phyloP scores from a whole-genome alignment of 2,113 vertebrate genomes.

The Chloropsis cyanopogon region DNA sequence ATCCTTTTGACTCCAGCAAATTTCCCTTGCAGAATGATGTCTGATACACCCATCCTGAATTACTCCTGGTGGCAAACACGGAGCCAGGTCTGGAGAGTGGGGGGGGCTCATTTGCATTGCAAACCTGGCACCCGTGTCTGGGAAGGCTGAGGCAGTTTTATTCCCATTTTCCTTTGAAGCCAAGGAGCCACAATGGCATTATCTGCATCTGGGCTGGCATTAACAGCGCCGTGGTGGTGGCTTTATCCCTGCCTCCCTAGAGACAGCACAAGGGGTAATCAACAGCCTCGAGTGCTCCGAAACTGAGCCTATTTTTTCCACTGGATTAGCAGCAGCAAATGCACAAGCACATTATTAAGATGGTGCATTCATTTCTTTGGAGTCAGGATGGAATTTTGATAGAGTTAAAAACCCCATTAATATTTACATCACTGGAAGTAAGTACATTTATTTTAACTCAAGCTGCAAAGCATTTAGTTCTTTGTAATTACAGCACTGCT shows the following conservation, averaged over 20 bases:
- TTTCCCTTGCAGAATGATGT: background rate
- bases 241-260: background rate
- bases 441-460: conserved; percentile 44
- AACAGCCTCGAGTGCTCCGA: background rate
- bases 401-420: conserved; percentile 44
- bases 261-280: background rate
- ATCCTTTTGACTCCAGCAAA: background rate
- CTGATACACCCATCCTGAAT: background rate
- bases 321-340: background rate
- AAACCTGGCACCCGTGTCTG: background rate
- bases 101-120: background rate
- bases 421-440: conserved; percentile 44
- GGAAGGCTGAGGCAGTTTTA: background rate
- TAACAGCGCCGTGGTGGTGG: background rate
- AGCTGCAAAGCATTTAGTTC: conserved; percentile 19
- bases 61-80: background rate
- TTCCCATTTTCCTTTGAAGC: background rate
- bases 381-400: conserved; percentile 20
- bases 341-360: background rate
- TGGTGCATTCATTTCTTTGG: background rate
- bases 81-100: background rate
- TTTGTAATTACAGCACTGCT: conserved; percentile 43
- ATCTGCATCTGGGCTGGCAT: background rate
- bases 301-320: background rate
- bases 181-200: background rate